Percentiles rank a stretch among this genome's conserved stretches.
Conservation (phyloP, 92 coral and sea anemone species). For the Zoanthus gigantus region DNA sequence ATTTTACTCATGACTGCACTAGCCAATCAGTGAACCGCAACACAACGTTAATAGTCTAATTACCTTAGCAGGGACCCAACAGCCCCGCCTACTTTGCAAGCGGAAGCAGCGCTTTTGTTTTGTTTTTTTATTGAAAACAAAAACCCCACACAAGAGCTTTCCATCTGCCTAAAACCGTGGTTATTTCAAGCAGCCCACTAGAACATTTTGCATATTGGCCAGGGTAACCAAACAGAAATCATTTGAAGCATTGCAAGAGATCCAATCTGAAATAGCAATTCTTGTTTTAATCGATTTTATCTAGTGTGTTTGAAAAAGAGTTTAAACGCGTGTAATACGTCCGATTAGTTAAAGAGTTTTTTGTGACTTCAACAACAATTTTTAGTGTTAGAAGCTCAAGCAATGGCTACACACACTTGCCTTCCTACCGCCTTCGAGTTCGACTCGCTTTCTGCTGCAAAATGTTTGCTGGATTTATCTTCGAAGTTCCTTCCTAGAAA, state of each 20-base stretch:
- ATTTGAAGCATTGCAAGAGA: neutral
- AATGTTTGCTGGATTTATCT: conserved; percentile 85
- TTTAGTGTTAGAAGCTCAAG: neutral
- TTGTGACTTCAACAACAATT: conserved; percentile 1
- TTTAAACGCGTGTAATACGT: neutral
- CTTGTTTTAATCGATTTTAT: neutral
- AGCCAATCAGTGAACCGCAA: conserved; percentile 54
- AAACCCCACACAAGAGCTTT: conserved; percentile 65
- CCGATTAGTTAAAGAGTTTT: conserved; percentile 18
- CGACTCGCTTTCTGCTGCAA: conserved; percentile 87
- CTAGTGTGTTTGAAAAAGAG: neutral
- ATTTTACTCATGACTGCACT: conserved; percentile 36
- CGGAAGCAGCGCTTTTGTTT: conserved; percentile 84
- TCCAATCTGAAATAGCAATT: neutral
- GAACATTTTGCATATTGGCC: conserved; percentile 30
- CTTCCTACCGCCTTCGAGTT: conserved; percentile 62
- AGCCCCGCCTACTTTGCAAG: conserved; percentile 76
- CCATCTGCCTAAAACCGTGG: conserved; percentile 68
- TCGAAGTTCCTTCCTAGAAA: conserved; percentile 72
- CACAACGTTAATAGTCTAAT: conserved; percentile 63
- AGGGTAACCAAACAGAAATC: conserved; percentile 35
- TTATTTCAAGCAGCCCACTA: conserved; percentile 50
- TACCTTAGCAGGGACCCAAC: conserved; percentile 43
- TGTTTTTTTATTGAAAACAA: conserved; percentile 71
- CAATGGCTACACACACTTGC: conserved; percentile 69